These are phyloP conservation scores for Blastomussa wellsi DNA, from an alignment of 92 coral and sea anemone species.

Conservation along the genomic window DNA sequence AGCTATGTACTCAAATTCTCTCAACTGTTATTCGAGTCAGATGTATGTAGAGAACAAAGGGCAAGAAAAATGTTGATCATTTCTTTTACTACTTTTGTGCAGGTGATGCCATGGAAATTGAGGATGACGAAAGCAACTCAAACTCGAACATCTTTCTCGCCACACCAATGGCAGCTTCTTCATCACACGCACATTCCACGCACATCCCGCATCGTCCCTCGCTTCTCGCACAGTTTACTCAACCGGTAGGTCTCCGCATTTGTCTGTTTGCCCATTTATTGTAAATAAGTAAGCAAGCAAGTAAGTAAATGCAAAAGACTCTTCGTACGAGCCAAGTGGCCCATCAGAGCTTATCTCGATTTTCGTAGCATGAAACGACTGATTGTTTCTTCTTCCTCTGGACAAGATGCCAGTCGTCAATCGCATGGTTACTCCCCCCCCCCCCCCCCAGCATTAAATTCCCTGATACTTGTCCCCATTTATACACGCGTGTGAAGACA, in stretches of 20 bases:
- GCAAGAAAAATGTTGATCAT: too few relatives aligned
- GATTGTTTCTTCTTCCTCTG: too few relatives aligned
- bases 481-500: too few relatives aligned
- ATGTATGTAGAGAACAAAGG: background rate
- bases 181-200: constrained; percentile 30
- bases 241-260: background rate
- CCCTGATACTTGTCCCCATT: too few relatives aligned
- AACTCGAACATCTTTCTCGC: constrained; percentile 62
- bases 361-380: too few relatives aligned
- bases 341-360: too few relatives aligned
- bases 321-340: too few relatives aligned
- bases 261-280: background rate
- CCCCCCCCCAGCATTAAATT: too few relatives aligned
- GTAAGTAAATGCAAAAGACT: too few relatives aligned
- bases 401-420: too few relatives aligned
- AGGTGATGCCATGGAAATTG: constrained; percentile 95
- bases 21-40: background rate
- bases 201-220: constrained; percentile 21
- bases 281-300: background rate
- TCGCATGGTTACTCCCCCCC: too few relatives aligned
- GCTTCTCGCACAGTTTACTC: constrained; percentile 34
- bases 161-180: constrained; percentile 54
- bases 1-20: background rate
- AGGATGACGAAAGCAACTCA: constrained; percentile 76
- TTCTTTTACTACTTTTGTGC: background rate